Evolutionary conservation across 2,797 vertebrate species (phyloP).

Genomic region (Eulemur albifrons): DNA sequence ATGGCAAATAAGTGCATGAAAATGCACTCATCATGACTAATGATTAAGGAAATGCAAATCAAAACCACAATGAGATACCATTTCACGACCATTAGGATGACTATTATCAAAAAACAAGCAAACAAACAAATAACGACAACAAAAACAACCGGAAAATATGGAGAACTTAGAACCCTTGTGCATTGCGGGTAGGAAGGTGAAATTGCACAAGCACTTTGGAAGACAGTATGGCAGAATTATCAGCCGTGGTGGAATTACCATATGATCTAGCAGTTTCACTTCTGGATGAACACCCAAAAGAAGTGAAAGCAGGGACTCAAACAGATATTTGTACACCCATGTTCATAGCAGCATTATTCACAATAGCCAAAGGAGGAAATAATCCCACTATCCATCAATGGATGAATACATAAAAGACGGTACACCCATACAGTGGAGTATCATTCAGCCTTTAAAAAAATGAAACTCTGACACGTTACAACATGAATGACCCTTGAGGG

Average conservation of each 20-base stretch:
- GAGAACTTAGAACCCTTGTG: not conserved
- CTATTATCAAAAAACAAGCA: not conserved
- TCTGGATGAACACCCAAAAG: not conserved
- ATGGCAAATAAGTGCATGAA: not conserved
- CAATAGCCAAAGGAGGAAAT: not conserved
- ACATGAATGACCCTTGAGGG: not conserved
- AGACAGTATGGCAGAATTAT: not conserved
- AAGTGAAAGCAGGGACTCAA: not conserved
- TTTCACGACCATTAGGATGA: not conserved
- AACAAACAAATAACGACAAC: not conserved
- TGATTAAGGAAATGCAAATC: not conserved
- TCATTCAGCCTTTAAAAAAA: not conserved
- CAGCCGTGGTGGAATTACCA: not conserved
- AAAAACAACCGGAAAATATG: not conserved
- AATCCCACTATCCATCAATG: not conserved
- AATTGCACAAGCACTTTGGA: not conserved
- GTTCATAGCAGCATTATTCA: not conserved
- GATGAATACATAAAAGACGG: not conserved
- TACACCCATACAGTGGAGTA: no score
- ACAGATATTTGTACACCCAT: not conserved
- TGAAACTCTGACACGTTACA: not conserved
- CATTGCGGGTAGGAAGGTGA: not conserved
- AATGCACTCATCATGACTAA: not conserved
- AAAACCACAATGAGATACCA: not conserved
- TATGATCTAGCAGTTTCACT: not conserved